Percentiles rank a stretch among this genome's conserved stretches.
Evolutionary conservation across 2,797 vertebrate genomes (phyloP).

Genomic region (Parotocinclus haroldoi): DNA sequence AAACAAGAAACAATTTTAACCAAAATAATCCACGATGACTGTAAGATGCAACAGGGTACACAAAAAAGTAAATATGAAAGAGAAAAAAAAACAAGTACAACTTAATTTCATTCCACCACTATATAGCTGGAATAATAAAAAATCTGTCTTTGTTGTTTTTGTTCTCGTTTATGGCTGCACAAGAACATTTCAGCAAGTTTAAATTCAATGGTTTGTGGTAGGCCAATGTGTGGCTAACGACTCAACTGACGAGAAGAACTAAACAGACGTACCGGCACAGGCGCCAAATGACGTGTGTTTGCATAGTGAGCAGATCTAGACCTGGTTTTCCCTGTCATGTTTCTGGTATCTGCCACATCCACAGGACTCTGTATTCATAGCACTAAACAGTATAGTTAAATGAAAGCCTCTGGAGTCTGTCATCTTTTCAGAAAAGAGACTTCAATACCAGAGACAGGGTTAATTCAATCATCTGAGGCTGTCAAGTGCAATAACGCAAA

Average conservation of each 20-base stretch:
- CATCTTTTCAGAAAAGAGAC: slow-evolving; percentile 57
- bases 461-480: slow-evolving; percentile 74
- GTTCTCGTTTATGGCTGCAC: not conserved
- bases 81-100: not conserved
- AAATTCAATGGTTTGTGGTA: not conserved
- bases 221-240: slow-evolving; percentile 2
- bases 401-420: slow-evolving; percentile 70
- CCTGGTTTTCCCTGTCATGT: slow-evolving; percentile 51
- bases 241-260: slow-evolving; percentile 20
- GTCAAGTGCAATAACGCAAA: slow-evolving; percentile 54
- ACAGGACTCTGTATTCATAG: slow-evolving; percentile 50
- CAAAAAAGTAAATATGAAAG: not conserved
- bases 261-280: not conserved
- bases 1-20: not conserved
- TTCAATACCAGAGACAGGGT: slow-evolving; percentile 59
- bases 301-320: slow-evolving; percentile 15
- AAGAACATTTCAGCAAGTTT: not conserved
- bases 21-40: not conserved
- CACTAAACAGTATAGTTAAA: slow-evolving; percentile 45
- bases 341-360: slow-evolving; percentile 59
- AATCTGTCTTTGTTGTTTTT: not conserved
- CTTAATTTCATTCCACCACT: not conserved
- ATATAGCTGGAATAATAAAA: not conserved
- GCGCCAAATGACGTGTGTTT: slow-evolving; percentile 23
- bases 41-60: not conserved